Conservation (phyloP, 2,113 vertebrate species). For the Sander vitreus region DNA sequence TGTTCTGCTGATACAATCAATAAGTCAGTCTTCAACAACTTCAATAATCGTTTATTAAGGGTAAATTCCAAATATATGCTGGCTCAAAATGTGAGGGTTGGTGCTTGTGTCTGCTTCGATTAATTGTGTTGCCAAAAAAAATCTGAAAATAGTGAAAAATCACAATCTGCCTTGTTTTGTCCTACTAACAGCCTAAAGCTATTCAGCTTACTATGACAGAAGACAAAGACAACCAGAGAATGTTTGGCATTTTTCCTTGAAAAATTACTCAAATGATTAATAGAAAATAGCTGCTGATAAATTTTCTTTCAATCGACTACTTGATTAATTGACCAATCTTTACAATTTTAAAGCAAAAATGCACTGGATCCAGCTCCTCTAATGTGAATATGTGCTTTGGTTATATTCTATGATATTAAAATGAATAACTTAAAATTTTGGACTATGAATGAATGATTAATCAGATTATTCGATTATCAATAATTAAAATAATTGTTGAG, state of each 20-base stretch:
- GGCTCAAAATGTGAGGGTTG: neutral
- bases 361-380: no score
- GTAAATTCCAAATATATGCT: neutral
- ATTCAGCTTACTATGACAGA: neutral
- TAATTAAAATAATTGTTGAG: neutral
- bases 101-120: neutral
- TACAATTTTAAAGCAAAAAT: neutral
- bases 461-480: neutral
- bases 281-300: neutral
- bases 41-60: neutral
- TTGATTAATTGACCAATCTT: neutral
- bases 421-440: no score
- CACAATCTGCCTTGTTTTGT: neutral
- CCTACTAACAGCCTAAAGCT: neutral
- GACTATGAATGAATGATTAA: neutral
- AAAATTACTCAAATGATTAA: neutral
- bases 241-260: neutral
- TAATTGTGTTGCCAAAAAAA: neutral
- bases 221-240: conserved; percentile 14
- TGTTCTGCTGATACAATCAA: neutral
- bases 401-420: neutral
- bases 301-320: neutral
- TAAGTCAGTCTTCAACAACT: neutral
- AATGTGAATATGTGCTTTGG: neutral
- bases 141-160: neutral